Percentiles rank a stretch among this genome's conserved stretches.
Conservation (phyloP, 1,140 invertebrate species). For the Cephus cinctus region DNA sequence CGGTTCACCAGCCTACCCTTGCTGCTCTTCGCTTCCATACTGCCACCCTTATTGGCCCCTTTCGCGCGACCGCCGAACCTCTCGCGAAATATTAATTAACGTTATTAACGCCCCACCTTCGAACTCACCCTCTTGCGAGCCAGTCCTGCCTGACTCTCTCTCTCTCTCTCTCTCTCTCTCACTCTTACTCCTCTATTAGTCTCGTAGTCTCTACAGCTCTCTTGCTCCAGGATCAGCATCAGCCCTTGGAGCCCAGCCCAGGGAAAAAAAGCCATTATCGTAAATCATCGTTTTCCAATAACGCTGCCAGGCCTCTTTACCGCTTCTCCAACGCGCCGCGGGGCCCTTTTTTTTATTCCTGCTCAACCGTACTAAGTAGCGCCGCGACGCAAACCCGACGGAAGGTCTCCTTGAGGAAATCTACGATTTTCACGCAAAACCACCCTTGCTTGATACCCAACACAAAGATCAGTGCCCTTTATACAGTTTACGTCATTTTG, state of each 20-base stretch:
- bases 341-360: conserved; percentile 25
- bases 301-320: conserved; percentile 51
- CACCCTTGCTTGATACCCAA: neutral
- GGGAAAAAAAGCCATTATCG: conserved; percentile 53
- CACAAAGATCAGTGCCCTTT: no score
- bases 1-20: conserved; percentile 12
- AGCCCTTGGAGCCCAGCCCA: neutral
- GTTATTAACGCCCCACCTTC: conserved; percentile 52
- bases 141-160: conserved; percentile 8
- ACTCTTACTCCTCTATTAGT: conserved; percentile 12
- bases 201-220: conserved; percentile 19
- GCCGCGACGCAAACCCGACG: conserved; percentile 3
- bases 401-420: no score
- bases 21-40: conserved; percentile 11
- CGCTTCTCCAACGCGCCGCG: conserved; percentile 15
- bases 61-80: conserved; percentile 44
- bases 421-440: no score
- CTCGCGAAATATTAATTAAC: conserved; percentile 57
- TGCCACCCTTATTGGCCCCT: conserved; percentile 25
- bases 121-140: conserved; percentile 22
- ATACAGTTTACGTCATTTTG: neutral
- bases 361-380: conserved; percentile 23
- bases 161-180: conserved; percentile 16
- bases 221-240: neutral
- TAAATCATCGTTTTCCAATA: conserved; percentile 60